Base-by-base conservation (phyloP, 92 coral and sea anemone genomes). In the Epizoanthus illoricatus region DNA sequence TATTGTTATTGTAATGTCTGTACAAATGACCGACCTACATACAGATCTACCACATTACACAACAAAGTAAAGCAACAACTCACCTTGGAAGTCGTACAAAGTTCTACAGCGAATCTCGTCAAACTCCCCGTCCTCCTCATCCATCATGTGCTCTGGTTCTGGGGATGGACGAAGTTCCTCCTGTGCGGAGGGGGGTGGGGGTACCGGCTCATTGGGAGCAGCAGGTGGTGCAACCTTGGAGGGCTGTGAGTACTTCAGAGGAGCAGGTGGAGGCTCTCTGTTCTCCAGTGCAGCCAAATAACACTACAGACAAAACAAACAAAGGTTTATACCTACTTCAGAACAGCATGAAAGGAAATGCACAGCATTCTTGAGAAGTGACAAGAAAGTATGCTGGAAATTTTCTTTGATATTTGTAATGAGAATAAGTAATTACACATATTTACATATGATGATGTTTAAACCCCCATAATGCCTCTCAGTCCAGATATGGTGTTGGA, bases 51-150 rank as follows among this genome's bases (percentile, higher is more conserved):
- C 18, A 23, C n/a, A 73, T 0, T 18, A 5, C 9, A 73, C 58
- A 57, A 45, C 8, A 47, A 15, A 39, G 4, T 41, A 9, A 11
- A 11, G 57, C 41, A 3, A 23, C 47, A 4, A 83, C 78, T 19
- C 69, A 96, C 99, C 99, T 90, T 93, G 97, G 75, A 96, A 96
- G 84, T 93, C 98, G 81, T 96, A 96, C 67, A 96, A 83, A 13
- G 90, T 92, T 79, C 71, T 85, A 76, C 98, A 95, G 43, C 87
- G 90, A 55, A 85, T 69, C 65, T 93, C 98, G 20, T 94, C 98
- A 16, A 90, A 93, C 69, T 91, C 94, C 65, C 90, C 96, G 55
- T 89, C 91, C 76, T 95, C 98, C 16, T 88, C 97, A 40, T 92
- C 99, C 11, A 80, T 90, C 24, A 93, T 95, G 18, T 74, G 66